A percentile compares a stretch with the other conserved stretches of the same genome.
Evolutionary conservation across 1,140 invertebrate species (phyloP).

Genomic region (Bombus haemorrhoidalis): DNA sequence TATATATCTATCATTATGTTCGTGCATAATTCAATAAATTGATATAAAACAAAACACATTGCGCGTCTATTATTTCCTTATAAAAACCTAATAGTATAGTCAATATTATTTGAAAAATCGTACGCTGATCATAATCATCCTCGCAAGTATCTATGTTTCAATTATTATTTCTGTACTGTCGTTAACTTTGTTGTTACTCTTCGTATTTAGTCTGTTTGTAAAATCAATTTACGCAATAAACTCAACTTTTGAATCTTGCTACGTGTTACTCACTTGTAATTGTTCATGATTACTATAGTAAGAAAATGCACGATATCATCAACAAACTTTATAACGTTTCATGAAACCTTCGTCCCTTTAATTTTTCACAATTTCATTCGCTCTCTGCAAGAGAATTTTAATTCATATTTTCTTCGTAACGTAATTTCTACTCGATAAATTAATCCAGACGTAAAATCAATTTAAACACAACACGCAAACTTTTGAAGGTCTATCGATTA

Average conservation of each 20-base stretch:
- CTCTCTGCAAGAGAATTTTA: no score
- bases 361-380: no score
- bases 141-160: no score
- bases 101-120: background rate
- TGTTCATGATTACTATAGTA: background rate
- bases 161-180: background rate
- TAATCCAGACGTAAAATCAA: background rate
- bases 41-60: no score
- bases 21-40: no score
- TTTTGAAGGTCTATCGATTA: background rate
- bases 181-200: background rate
- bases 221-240: background rate
- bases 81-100: background rate
- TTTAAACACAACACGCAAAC: background rate
- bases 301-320: background rate
- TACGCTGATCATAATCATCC: background rate
- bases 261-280: background rate
- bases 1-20: no score
- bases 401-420: background rate
- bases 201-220: background rate
- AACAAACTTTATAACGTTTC: no score
- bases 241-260: background rate
- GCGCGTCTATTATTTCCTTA: background rate
- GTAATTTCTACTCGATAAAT: background rate
- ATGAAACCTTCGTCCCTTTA: no score